A percentile compares a stretch with the other conserved stretches of the same genome.
Conservation (phyloP, 2,888 invertebrate genomes). For the Argyresthia albistria region DNA sequence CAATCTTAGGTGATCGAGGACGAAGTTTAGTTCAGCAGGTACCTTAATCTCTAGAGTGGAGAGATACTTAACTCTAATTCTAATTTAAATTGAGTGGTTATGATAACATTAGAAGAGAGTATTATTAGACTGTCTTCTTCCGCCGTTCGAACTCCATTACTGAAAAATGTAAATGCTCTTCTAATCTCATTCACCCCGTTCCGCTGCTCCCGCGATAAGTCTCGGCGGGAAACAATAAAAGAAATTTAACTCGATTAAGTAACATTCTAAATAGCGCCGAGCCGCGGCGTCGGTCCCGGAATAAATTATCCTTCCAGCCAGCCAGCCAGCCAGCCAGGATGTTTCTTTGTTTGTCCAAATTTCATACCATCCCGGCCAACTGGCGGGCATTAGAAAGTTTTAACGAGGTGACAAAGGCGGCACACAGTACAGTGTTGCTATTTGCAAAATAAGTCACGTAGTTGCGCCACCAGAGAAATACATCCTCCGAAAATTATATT, state of each 20-base stretch:
- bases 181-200: constrained; percentile 3
- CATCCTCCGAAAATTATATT: neutral
- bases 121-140: too few relatives aligned
- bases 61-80: too few relatives aligned
- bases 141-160: too few relatives aligned
- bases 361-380: constrained; percentile 2
- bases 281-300: constrained; percentile 16
- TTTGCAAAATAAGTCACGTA: constrained; percentile 5
- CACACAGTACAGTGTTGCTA: neutral
- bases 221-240: constrained; percentile 15
- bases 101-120: too few relatives aligned
- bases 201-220: constrained; percentile 1
- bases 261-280: constrained; percentile 11
- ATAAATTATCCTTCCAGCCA: constrained; percentile 36
- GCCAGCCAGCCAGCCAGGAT: constrained; percentile 21
- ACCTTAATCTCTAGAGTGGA: too few relatives aligned
- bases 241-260: constrained; percentile 19
- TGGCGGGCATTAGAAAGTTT: constrained; percentile 5
- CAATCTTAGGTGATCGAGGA: too few relatives aligned
- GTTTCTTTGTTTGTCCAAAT: constrained; percentile 28
- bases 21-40: too few relatives aligned
- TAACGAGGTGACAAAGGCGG: constrained; percentile 6
- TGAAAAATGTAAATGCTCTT: too few relatives aligned
- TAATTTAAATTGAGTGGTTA: too few relatives aligned
- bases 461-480: neutral